Conservation (phyloP, 1,140 invertebrate species). For the Stegodyphus dumicola region DNA sequence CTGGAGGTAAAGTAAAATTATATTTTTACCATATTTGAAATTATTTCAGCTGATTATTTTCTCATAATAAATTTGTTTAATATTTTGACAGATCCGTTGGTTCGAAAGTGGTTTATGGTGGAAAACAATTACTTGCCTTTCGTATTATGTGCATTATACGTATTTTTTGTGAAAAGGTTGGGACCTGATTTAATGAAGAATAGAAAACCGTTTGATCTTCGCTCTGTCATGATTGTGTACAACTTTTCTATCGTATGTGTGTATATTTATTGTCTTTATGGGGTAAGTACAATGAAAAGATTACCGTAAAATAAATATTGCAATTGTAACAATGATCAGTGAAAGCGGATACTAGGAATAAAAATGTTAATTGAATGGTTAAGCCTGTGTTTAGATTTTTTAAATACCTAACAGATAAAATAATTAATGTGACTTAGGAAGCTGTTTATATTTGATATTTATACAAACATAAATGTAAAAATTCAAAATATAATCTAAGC, state of each 20-base stretch:
- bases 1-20: conserved; percentile 6
- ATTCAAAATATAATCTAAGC: no score
- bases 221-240: conserved; percentile 81
- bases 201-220: conserved; percentile 83
- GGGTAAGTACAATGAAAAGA: conserved; percentile 14
- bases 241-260: conserved; percentile 70
- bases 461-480: no score
- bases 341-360: no score
- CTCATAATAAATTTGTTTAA: background rate
- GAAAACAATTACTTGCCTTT: conserved; percentile 29
- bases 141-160: conserved; percentile 74
- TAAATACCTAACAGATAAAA: no score
- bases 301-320: background rate
- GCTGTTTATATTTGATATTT: no score
- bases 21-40: background rate
- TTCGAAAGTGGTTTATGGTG: conserved; percentile 38
- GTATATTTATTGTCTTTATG: conserved; percentile 13
- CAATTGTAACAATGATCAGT: background rate
- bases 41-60: background rate
- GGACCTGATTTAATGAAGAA: conserved; percentile 88
- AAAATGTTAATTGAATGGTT: no score
- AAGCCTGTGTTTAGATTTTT: no score
- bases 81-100: conserved; percentile 29
- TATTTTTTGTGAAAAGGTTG: conserved; percentile 75
- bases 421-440: no score